Evolutionary conservation across 2,888 invertebrate species (phyloP).

Genomic region (Agrochola circellaris): DNA sequence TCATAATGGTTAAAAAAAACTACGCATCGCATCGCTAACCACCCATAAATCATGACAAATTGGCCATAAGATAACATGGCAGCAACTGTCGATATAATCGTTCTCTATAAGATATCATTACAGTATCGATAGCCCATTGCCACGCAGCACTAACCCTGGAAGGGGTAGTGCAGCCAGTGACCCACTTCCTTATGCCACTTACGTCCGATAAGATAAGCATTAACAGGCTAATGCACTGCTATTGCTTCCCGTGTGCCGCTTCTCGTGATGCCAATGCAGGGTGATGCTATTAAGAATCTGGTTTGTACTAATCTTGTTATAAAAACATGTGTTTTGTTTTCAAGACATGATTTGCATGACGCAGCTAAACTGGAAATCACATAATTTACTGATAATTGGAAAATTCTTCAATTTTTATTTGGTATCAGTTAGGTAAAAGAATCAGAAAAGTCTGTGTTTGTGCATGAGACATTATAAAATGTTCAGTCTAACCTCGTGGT

Average conservation of each 20-base stretch:
- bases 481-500: not conserved
- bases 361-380: not conserved
- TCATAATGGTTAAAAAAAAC: not conserved
- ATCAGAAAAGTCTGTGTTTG: not conserved
- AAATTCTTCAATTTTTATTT: not conserved
- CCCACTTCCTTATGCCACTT: slow-evolving; percentile 55
- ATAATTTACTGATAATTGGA: too few species aligned
- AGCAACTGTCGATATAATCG: slow-evolving; percentile 31
- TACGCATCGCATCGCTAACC: not conserved
- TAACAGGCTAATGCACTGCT: slow-evolving; percentile 52
- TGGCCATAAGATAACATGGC: slow-evolving; percentile 3
- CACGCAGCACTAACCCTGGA: slow-evolving; percentile 33
- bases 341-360: not conserved
- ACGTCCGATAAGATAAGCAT: slow-evolving; percentile 61
- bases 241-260: slow-evolving; percentile 44
- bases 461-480: not conserved
- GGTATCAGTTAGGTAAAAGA: not conserved
- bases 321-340: slow-evolving; percentile 13
- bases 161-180: slow-evolving; percentile 32
- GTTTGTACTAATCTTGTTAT: slow-evolving; percentile 39
- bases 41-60: slow-evolving; percentile 7
- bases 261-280: slow-evolving; percentile 32
- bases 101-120: slow-evolving; percentile 22
- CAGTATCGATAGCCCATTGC: slow-evolving; percentile 42
- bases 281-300: slow-evolving; percentile 30